Evolutionary conservation across 2,888 invertebrate species (phyloP).

Genomic region (Tiphia femorata): DNA sequence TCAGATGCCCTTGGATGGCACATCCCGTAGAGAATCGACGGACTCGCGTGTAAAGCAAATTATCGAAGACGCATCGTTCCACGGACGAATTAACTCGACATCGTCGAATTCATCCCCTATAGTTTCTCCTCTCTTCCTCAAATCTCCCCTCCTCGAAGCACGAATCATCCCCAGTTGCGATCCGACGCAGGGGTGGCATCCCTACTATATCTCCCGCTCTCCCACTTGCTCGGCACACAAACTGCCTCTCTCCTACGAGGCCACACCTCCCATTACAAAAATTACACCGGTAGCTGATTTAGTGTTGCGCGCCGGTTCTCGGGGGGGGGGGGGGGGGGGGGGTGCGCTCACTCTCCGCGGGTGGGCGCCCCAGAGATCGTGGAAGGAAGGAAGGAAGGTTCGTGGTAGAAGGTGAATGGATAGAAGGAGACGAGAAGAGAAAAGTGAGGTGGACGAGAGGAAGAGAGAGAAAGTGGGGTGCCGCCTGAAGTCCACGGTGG

Average conservation of each 20-base stretch:
- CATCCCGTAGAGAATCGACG: no score
- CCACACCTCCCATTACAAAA: slow-evolving; percentile 70
- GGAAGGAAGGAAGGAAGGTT: slow-evolving; percentile 28
- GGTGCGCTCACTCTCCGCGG: slow-evolving; percentile 24
- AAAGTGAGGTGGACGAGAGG: slow-evolving; percentile 23
- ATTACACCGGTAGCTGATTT: slow-evolving; percentile 69
- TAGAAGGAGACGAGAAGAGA: slow-evolving; percentile 24
- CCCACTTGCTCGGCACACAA: slow-evolving; percentile 35
- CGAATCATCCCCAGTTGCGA: slow-evolving; percentile 30
- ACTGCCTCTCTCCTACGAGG: slow-evolving; percentile 58
- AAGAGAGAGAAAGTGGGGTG: no score
- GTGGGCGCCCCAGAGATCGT: slow-evolving; percentile 49
- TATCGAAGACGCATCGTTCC: slow-evolving; percentile 45
- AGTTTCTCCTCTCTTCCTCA: slow-evolving; percentile 6
- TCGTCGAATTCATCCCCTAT: slow-evolving; percentile 43
- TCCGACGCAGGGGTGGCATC: slow-evolving; percentile 45
- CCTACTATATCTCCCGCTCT: slow-evolving; percentile 40
- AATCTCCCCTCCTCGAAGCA: slow-evolving; percentile 22
- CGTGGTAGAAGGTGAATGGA: neutral
- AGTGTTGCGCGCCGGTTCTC: slow-evolving; percentile 64
- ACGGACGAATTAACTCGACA: slow-evolving; percentile 44
- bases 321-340: slow-evolving; percentile 36
- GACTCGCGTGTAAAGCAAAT: no score
- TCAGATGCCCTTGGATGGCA: no score
- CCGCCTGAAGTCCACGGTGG: no score